Conservation (phyloP, 2,888 invertebrate genomes). For the Drosophila hamatofila region DNA sequence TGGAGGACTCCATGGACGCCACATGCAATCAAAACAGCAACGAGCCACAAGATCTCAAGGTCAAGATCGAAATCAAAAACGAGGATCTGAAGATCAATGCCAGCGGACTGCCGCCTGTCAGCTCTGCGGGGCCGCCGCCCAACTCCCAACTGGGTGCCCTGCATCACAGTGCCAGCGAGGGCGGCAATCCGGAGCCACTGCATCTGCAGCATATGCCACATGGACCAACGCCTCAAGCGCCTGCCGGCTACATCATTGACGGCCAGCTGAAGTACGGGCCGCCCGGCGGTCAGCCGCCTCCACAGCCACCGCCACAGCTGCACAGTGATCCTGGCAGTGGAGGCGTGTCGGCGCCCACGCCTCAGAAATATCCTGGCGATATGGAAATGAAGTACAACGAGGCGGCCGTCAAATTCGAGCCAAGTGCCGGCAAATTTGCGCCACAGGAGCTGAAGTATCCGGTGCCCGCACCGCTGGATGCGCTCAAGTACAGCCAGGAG, state of each 20-base stretch:
- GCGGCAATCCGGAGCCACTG: slow-evolving; percentile 79
- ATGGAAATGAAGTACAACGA: slow-evolving; percentile 84
- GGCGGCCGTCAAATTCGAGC: slow-evolving; percentile 81
- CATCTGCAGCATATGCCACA: slow-evolving; percentile 77
- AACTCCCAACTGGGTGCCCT: slow-evolving; percentile 45
- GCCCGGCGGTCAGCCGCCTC: slow-evolving; percentile 62
- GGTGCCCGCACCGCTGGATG: slow-evolving; percentile 81
- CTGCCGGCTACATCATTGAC: slow-evolving; percentile 80
- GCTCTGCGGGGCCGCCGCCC: slow-evolving; percentile 44
- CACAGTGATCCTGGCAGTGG: slow-evolving; percentile 70
- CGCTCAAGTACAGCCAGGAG: slow-evolving; percentile 84
- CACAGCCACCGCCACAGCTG: slow-evolving; percentile 72
- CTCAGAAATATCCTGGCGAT: slow-evolving; percentile 83
- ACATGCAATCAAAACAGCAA: slow-evolving; percentile 85
- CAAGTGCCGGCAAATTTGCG: slow-evolving; percentile 75
- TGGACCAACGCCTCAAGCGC: slow-evolving; percentile 67
- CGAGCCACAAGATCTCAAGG: slow-evolving; percentile 90
- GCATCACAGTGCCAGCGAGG: slow-evolving; percentile 77
- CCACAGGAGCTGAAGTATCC: slow-evolving; percentile 86
- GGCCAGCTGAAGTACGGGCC: slow-evolving; percentile 81
- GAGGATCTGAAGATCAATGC: slow-evolving; percentile 80
- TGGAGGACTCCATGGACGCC: slow-evolving; percentile 85
- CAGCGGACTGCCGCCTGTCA: slow-evolving; percentile 52
- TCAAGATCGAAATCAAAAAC: slow-evolving; percentile 89
- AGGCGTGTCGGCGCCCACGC: slow-evolving; percentile 48